Evolutionary conservation across 2,888 invertebrate species (phyloP).

Genomic region (Timema podura): DNA sequence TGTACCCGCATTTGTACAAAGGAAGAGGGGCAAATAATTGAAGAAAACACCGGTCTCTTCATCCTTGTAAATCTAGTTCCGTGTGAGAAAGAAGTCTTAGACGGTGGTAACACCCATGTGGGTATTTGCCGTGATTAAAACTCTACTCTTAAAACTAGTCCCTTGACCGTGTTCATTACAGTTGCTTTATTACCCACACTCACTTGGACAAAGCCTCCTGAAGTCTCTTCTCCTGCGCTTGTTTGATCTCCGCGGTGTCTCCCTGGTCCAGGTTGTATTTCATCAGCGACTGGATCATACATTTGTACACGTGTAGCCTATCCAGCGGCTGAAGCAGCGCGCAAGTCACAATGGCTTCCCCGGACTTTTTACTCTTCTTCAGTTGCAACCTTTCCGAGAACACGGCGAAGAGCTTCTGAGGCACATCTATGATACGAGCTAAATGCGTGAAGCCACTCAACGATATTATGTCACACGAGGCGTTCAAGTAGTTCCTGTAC

Average conservation of each 20-base stretch:
- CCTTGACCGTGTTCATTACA: too few relatives aligned
- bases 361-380: constrained; percentile 50
- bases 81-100: too few relatives aligned
- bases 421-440: constrained; percentile 58
- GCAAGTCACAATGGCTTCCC: constrained; percentile 44
- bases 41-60: too few relatives aligned
- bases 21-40: too few relatives aligned
- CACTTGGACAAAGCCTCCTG: constrained; percentile 54
- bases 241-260: constrained; percentile 40
- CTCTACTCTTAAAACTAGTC: too few relatives aligned
- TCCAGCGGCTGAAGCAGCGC: constrained; percentile 60
- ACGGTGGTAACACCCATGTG: too few relatives aligned
- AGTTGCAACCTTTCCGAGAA: constrained; percentile 55
- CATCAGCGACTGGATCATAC: constrained; percentile 55
- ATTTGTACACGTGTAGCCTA: constrained; percentile 59
- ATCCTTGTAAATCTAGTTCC: too few relatives aligned
- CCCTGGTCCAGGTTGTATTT: constrained; percentile 48
- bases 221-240: constrained; percentile 48
- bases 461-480: constrained; percentile 68
- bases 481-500: constrained; percentile 66
- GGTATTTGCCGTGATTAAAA: too few relatives aligned
- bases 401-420: constrained; percentile 52
- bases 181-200: too few relatives aligned
- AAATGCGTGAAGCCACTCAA: constrained; percentile 66
- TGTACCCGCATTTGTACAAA: too few relatives aligned